Conservation (phyloP, 2,797 vertebrate species). For the Falco cherrug region DNA sequence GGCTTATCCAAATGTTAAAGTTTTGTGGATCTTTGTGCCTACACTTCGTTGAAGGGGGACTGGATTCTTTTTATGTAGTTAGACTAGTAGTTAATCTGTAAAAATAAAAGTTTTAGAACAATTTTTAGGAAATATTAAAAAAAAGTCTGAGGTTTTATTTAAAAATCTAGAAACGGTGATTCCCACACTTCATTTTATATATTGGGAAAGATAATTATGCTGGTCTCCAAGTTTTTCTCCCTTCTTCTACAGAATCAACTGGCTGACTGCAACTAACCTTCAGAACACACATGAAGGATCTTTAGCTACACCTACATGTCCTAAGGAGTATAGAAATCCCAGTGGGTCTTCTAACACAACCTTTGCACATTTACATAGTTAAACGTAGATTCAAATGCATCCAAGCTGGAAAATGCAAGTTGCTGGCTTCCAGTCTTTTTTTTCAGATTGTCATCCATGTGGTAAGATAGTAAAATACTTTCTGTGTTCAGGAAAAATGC, state of each 20-base stretch:
- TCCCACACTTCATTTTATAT: background rate
- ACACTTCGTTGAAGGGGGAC: background rate
- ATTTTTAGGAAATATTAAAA: too few relatives aligned
- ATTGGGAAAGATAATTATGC: background rate
- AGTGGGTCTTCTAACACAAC: background rate
- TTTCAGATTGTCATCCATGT: background rate
- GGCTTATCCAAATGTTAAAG: background rate
- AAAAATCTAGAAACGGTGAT: background rate
- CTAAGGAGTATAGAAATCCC: background rate
- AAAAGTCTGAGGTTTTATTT: background rate
- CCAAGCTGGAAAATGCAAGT: background rate
- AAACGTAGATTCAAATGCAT: background rate
- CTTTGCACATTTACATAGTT: background rate
- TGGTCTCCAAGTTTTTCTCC: background rate
- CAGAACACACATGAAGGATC: background rate
- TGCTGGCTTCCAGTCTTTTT: background rate
- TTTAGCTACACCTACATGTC: background rate
- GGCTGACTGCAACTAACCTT: background rate
- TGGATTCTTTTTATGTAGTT: background rate
- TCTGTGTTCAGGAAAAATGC: background rate
- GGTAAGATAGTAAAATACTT: background rate
- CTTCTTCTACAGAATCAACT: background rate
- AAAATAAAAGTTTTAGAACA: too few relatives aligned
- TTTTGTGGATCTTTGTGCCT: background rate
- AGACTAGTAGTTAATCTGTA: too few relatives aligned